phyloP scores from a whole-genome alignment of 2,888 invertebrate genomes.

The Philereme transversata region DNA sequence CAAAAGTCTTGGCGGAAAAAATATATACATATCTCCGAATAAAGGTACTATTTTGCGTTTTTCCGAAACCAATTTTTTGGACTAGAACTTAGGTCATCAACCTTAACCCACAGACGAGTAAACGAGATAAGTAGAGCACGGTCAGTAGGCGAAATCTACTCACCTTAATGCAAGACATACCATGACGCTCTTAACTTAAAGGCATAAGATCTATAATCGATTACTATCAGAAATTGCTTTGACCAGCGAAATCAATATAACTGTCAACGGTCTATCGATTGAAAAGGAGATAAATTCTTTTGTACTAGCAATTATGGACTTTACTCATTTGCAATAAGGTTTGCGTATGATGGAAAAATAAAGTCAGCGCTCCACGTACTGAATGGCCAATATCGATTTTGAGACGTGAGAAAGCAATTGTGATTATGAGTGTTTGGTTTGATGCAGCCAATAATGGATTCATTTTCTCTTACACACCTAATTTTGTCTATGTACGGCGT shows the following conservation, averaged over 20 bases:
- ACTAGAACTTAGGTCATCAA: not conserved
- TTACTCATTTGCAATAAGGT: slow-evolving; percentile 11
- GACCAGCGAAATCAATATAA: slow-evolving; percentile 55
- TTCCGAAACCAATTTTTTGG: no score
- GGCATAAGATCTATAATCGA: slow-evolving; percentile 38
- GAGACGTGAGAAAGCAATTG: slow-evolving; percentile 44
- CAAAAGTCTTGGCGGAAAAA: no score
- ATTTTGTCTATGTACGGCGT: no score
- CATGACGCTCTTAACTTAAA: slow-evolving; percentile 38
- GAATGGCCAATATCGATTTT: slow-evolving; percentile 7
- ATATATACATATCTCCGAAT: no score
- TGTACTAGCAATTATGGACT: slow-evolving; percentile 14
- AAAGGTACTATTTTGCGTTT: no score
- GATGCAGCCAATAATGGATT: slow-evolving; percentile 2
- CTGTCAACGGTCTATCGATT: slow-evolving; percentile 54
- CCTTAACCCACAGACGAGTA: not conserved
- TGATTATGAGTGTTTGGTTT: slow-evolving; percentile 34
- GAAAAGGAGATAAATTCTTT: slow-evolving; percentile 34
- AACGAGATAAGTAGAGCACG: slow-evolving; percentile 50
- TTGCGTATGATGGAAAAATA: not conserved
- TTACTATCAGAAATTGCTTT: slow-evolving; percentile 43
- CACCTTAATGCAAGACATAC: slow-evolving; percentile 24
- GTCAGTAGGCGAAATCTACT: slow-evolving; percentile 54
- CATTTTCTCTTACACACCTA: not conserved
- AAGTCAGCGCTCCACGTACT: slow-evolving; percentile 8